Evolutionary conservation across 2,113 vertebrate species (phyloP).

Genomic region (Noturus placidus): DNA sequence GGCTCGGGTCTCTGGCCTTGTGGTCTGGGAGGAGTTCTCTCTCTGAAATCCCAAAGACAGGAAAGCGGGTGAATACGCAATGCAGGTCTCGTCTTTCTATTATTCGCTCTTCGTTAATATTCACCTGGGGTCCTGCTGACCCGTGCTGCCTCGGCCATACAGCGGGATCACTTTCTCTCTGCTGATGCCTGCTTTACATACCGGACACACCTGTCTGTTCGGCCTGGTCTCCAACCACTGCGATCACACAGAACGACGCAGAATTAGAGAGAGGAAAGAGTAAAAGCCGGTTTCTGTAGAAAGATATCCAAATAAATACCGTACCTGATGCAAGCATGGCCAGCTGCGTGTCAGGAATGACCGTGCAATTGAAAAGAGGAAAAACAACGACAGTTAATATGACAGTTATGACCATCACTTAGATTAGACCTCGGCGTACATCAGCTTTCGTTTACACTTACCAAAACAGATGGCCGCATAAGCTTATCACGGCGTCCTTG

Average conservation of each 20-base stretch:
- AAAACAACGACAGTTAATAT: slow-evolving; percentile 52
- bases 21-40: slow-evolving; percentile 95
- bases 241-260: neutral
- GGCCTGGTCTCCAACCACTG: slow-evolving; percentile 98
- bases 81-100: neutral
- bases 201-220: slow-evolving; percentile 96
- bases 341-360: slow-evolving; percentile 75
- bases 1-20: slow-evolving; percentile 97
- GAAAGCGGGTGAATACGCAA: slow-evolving; percentile 7
- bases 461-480: slow-evolving; percentile 98
- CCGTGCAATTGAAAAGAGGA: neutral
- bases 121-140: slow-evolving; percentile 95
- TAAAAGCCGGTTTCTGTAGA: neutral
- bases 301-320: neutral
- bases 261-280: neutral
- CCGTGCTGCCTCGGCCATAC: slow-evolving; percentile 93
- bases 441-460: slow-evolving; percentile 68
- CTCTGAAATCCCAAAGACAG: slow-evolving; percentile 72
- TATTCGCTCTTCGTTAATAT: neutral
- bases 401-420: neutral
- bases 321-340: slow-evolving; percentile 98
- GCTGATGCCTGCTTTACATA: slow-evolving; percentile 98
- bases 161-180: slow-evolving; percentile 97
- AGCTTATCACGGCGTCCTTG: slow-evolving; percentile 97
- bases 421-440: neutral